Percentiles rank a stretch among this genome's conserved stretches.
Conservation (phyloP, 2,113 vertebrate species). For the Jacana jacana region DNA sequence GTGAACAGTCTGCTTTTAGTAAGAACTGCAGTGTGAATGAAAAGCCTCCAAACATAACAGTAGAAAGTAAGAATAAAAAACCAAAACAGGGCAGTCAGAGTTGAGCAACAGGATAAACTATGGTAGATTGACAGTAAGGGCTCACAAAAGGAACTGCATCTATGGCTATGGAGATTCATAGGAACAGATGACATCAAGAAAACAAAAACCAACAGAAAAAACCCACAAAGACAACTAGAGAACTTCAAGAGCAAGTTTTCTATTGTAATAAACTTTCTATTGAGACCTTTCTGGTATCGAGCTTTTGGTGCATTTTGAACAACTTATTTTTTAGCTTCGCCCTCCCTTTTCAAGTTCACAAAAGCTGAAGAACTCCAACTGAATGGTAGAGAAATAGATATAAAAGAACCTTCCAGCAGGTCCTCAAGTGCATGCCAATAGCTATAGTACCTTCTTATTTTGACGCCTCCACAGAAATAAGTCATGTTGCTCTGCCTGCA, state of each 20-base stretch:
- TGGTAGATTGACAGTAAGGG: not conserved
- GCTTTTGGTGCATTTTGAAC: not conserved
- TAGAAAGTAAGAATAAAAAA: accelerated
- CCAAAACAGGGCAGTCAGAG: not conserved
- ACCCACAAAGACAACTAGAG: too few species aligned
- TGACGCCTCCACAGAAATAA: not conserved
- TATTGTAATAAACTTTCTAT: not conserved
- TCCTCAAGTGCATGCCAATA: not conserved
- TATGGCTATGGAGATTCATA: not conserved
- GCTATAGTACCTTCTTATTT: accelerated
- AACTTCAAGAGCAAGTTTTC: not conserved
- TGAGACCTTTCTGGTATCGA: not conserved
- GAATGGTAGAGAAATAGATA: not conserved
- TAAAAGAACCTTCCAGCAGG: not conserved
- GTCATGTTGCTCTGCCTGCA: not conserved
- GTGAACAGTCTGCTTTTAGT: accelerated
- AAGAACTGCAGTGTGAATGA: not conserved
- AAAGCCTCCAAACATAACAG: not conserved
- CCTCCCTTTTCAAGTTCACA: not conserved
- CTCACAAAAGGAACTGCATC: not conserved
- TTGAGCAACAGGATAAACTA: not conserved
- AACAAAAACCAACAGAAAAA: not conserved
- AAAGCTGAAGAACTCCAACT: not conserved
- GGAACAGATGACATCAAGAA: not conserved
- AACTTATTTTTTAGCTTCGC: not conserved